A percentile compares a stretch with the other conserved stretches of the same genome.
phyloP scores from a whole-genome alignment of 2,113 vertebrate species.

The Chaetodon trifascialis region DNA sequence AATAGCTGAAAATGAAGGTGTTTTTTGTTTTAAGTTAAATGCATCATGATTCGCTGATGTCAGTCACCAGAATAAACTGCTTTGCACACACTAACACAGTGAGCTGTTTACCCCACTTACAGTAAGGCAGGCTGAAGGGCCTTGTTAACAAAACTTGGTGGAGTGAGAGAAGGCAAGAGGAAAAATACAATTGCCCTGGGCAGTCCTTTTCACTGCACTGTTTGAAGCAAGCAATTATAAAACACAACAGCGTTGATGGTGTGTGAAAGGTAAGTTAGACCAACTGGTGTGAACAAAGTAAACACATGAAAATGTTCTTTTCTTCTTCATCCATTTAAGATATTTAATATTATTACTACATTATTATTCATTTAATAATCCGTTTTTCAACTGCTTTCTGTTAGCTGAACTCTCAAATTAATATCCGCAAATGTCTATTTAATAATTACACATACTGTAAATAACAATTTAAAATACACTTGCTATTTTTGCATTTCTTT shows the following conservation, averaged over 20 bases:
- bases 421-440: neutral
- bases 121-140: slow-evolving; percentile 28
- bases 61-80: slow-evolving; percentile 8
- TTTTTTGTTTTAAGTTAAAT: neutral
- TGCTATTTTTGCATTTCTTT: neutral
- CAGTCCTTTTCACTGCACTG: slow-evolving; percentile 39
- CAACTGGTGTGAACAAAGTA: slow-evolving; percentile 46
- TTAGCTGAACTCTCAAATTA: slow-evolving; percentile 8
- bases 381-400: neutral
- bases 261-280: slow-evolving; percentile 51
- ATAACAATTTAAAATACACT: slow-evolving; percentile 13
- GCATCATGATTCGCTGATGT: slow-evolving; percentile 21
- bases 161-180: slow-evolving; percentile 44
- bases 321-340: neutral
- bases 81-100: neutral
- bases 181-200: slow-evolving; percentile 51
- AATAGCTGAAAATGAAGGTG: neutral
- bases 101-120: slow-evolving; percentile 21
- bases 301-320: slow-evolving; percentile 21
- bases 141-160: slow-evolving; percentile 55
- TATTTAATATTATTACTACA: neutral
- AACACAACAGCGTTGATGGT: slow-evolving; percentile 45
- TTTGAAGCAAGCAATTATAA: slow-evolving; percentile 65
- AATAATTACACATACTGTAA: neutral
- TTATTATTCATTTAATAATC: neutral